Base-by-base conservation (phyloP, 2,888 invertebrate genomes). In the Dryocosmus kuriphilus region DNA sequence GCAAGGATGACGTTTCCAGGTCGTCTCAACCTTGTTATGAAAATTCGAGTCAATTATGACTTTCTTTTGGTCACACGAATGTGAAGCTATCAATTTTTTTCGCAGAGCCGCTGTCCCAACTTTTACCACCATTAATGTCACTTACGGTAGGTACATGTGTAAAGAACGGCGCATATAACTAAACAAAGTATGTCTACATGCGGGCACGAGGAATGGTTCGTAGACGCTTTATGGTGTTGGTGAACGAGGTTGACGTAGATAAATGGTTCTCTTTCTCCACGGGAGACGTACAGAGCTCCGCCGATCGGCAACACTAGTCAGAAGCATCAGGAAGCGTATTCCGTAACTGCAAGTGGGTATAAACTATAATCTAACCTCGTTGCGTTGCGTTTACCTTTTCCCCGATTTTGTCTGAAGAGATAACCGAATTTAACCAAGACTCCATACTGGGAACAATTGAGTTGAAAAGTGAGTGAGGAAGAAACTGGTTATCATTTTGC, bases 231-330 rank as follows among this genome's bases (percentile, higher is more conserved):
- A 83, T 84, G 85, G 85, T 82, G 89, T 86, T 86, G 87, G 86
- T 88, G 89, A 89, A 89, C 87, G 89, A 88, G 89, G 87, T 87
- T 89, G 90, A 90, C 90, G 87, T 89, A 88, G 90, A 90, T 89
- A 90, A 89, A 90, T 90, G 89, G 88, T 86, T 85, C 86, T n/a
- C 86, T 87, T 88, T 87, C 88, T 87, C 86, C 86, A 86, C 89
- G 85, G 85, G 85, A 88, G 89, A 88, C 88, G 87, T 82, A 84
- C 67, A 77, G 78, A 78, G 79, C 82, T 82, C 86, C 81, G 80
- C 80, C 83, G 82, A 84, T 83, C 83, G 81, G 62, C 57, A 81
- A 74, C 75, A 80, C 79, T 57, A 73, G 63, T 55, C 46, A 61
- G 79, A 67, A 78, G 76, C 84, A 83, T 76, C 82, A 85, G 85